Conservation (phyloP, 2,797 vertebrate species). For the Tiaroga cobitis region DNA sequence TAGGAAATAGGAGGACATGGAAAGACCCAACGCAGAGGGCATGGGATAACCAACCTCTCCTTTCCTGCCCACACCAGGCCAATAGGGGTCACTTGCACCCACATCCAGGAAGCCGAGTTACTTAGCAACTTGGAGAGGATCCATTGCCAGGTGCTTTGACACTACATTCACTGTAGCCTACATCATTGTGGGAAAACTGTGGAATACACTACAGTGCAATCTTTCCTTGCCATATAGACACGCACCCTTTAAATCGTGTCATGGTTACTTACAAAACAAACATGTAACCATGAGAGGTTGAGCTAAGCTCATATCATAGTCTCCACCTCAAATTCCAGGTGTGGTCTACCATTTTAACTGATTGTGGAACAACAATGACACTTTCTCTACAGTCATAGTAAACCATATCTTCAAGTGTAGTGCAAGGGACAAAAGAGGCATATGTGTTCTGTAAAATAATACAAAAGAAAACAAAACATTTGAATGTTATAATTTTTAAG, state of each 20-base stretch:
- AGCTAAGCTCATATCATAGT: conserved; percentile 1
- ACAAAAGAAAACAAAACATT: not conserved
- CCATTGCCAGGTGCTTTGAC: conserved; percentile 22
- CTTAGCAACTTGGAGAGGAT: conserved; percentile 44
- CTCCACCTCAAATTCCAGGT: conserved; percentile 6
- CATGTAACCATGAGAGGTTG: conserved; percentile 1
- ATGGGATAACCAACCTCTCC: conserved; percentile 31
- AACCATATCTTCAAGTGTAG: not conserved
- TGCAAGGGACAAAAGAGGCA: not conserved
- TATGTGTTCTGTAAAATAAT: not conserved
- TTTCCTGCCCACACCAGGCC: conserved; percentile 41
- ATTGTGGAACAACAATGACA: not conserved
- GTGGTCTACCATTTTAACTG: conserved; percentile 4
- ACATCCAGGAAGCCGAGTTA: conserved; percentile 27
- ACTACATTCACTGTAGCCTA: not conserved
- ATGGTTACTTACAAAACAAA: conserved; percentile 24
- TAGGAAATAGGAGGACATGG: conserved; percentile 35
- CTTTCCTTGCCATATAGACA: not conserved
- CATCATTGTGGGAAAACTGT: conserved; percentile 14
- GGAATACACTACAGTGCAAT: not conserved
- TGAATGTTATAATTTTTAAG: not conserved
- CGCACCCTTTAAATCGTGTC: not conserved
- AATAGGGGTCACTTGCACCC: conserved; percentile 29
- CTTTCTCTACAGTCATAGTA: not conserved
- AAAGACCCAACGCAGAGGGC: conserved; percentile 33